Evolutionary conservation across 2,888 invertebrate genomes (phyloP).

Genomic region (Apamea anceps): DNA sequence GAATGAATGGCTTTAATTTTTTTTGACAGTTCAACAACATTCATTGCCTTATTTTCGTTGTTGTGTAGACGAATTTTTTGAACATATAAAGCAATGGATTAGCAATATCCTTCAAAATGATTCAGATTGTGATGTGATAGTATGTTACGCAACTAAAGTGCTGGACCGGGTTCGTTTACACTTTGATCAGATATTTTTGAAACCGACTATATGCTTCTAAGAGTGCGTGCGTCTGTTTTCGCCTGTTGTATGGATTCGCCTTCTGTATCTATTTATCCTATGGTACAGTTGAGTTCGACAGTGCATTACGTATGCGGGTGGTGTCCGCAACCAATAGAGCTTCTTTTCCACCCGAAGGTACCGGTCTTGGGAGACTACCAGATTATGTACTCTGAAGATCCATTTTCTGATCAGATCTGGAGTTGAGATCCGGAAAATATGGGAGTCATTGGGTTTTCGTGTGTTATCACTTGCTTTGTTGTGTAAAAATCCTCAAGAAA

Average conservation of each 20-base stretch:
- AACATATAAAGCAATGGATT: too few species aligned
- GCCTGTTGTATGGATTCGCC: background rate
- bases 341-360: slow-evolving; percentile 45
- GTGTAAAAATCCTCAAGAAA: background rate
- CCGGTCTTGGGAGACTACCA: slow-evolving; percentile 8
- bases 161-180: background rate
- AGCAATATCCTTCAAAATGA: too few species aligned
- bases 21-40: too few species aligned
- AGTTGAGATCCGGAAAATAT: slow-evolving; percentile 24
- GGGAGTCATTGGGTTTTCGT: background rate
- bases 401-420: slow-evolving; percentile 18
- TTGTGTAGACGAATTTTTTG: too few species aligned
- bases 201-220: background rate
- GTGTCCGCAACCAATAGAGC: slow-evolving; percentile 61
- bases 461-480: background rate
- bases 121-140: too few species aligned
- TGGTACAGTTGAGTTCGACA: slow-evolving; percentile 44
- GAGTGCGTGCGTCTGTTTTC: background rate
- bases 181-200: background rate
- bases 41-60: too few species aligned
- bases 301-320: slow-evolving; percentile 67
- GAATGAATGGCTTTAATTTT: too few species aligned
- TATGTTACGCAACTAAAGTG: too few species aligned
- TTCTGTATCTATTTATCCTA: background rate
- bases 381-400: slow-evolving; percentile 25